Percentiles rank a stretch among this genome's conserved stretches.
phyloP scores from a whole-genome alignment of 2,113 vertebrate species.

The Cricetomys ansorgei region DNA sequence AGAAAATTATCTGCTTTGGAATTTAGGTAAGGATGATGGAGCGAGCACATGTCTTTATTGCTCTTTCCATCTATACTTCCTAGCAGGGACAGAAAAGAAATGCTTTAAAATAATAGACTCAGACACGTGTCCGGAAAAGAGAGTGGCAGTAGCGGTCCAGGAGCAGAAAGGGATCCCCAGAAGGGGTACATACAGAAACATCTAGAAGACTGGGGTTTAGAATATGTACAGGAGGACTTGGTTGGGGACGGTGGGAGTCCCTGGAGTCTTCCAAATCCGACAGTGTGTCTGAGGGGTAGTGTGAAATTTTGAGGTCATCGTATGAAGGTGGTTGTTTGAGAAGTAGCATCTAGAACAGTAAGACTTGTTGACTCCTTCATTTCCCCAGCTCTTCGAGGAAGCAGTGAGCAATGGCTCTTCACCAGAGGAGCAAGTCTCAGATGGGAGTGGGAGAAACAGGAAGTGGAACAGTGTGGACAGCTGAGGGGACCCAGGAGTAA shows the following conservation, averaged over 20 bases:
- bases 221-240: no score
- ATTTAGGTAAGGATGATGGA: neutral
- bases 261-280: neutral
- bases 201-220: neutral
- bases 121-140: neutral
- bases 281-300: neutral
- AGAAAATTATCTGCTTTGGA: neutral
- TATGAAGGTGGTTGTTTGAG: no score
- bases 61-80: neutral
- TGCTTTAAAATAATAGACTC: neutral
- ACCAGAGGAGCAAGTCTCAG: neutral
- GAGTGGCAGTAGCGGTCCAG: no score
- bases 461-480: neutral
- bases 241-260: no score
- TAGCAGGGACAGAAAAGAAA: neutral
- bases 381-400: neutral
- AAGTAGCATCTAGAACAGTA: neutral
- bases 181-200: neutral
- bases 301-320: neutral
- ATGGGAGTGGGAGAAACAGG: neutral
- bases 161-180: neutral
- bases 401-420: neutral
- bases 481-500: neutral
- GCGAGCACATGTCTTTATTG: neutral
- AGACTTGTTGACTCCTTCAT: no score